A percentile compares a stretch with the other conserved stretches of the same genome.
Conservation (phyloP, 1,140 invertebrate genomes). For the Leptopilina boulardi region DNA sequence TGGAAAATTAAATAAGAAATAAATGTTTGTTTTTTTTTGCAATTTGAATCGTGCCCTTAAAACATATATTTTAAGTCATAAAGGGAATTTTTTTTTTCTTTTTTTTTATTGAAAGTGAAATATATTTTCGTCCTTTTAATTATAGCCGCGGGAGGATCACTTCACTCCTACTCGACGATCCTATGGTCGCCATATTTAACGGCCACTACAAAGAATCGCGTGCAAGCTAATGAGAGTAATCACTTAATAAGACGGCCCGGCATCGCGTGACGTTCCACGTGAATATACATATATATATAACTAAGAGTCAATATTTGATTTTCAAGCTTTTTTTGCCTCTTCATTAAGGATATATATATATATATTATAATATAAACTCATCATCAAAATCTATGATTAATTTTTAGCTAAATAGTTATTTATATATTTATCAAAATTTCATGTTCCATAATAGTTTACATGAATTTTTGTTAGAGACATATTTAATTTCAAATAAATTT, state of each 20-base stretch:
- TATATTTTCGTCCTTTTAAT: conserved; percentile 25
- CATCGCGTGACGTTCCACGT: conserved; percentile 69
- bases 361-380: neutral
- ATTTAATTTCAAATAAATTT: too few relatives aligned
- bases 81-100: conserved; percentile 7
- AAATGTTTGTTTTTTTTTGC: too few relatives aligned
- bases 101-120: too few relatives aligned
- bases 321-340: conserved; percentile 54
- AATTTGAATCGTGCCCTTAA: neutral
- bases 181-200: conserved; percentile 40
- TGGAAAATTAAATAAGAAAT: too few relatives aligned
- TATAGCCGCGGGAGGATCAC: conserved; percentile 21
- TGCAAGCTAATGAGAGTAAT: conserved; percentile 75
- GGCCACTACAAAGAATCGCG: conserved; percentile 67
- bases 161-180: neutral
- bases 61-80: conserved; percentile 22
- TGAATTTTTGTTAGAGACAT: too few relatives aligned
- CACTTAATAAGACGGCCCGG: conserved; percentile 71
- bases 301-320: conserved; percentile 73
- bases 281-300: conserved; percentile 45
- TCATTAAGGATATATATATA: too few relatives aligned
- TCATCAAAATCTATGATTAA: neutral
- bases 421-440: too few relatives aligned
- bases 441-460: too few relatives aligned
- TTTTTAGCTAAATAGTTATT: too few relatives aligned